These are phyloP conservation scores for Tinamus major DNA, from an alignment of 2,797 vertebrate genomes.

Conservation along the genomic window DNA sequence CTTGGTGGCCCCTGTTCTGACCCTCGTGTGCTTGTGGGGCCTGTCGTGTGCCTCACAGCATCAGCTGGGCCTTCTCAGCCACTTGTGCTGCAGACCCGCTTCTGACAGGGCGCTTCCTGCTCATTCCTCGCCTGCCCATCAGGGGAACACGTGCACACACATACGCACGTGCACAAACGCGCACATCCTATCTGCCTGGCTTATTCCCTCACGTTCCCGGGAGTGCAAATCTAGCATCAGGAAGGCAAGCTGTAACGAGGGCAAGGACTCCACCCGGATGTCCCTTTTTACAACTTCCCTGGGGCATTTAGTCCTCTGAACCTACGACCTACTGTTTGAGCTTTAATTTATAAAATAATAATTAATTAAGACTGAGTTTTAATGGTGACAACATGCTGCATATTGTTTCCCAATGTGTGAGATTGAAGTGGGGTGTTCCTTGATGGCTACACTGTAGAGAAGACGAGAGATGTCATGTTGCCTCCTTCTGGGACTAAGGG, in stretches of 20 bases:
- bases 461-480: neutral
- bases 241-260: accelerated
- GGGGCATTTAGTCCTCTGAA: neutral
- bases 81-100: neutral
- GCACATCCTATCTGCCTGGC: neutral
- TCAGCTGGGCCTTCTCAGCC: neutral
- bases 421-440: accelerated
- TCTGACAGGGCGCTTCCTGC: neutral
- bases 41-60: neutral
- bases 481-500: accelerated
- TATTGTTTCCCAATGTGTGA: neutral
- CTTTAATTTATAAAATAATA: neutral
- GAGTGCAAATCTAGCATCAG: neutral
- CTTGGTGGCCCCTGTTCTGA: neutral
- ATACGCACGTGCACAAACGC: accelerated
- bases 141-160: neutral
- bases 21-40: accelerated
- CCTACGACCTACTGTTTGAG: neutral
- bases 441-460: neutral
- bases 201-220: neutral
- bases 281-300: neutral
- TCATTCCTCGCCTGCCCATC: neutral
- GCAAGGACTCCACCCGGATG: neutral
- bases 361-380: neutral
- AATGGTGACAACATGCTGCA: neutral